These are phyloP conservation scores for Perdix hodgsoniae DNA, from an alignment of 2,797 vertebrate genomes.

Conservation along the genomic window DNA sequence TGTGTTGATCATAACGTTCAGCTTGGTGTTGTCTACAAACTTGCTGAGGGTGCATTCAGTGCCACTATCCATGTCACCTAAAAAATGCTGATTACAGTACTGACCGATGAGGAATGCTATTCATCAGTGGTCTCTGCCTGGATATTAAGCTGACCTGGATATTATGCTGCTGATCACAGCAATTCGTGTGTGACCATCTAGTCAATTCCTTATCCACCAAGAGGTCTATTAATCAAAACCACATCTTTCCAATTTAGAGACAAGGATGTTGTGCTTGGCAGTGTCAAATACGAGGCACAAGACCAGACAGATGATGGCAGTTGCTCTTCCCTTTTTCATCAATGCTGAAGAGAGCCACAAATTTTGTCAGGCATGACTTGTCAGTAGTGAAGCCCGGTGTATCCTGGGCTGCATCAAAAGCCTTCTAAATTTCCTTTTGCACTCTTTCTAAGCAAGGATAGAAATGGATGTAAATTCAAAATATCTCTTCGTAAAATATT, in stretches of 20 bases:
- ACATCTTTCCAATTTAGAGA: not conserved
- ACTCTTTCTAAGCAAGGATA: not conserved
- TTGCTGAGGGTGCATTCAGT: not conserved
- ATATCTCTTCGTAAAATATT: not conserved
- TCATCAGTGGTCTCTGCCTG: not conserved
- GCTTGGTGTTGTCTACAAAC: not conserved
- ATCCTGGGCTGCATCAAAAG: not conserved
- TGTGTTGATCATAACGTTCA: not conserved
- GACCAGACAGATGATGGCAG: not conserved
- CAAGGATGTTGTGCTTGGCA: not conserved
- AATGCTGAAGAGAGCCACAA: not conserved
- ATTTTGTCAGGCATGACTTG: not conserved
- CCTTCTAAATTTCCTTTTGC: not conserved
- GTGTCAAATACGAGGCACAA: not conserved
- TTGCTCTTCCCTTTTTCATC: not conserved
- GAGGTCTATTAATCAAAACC: not conserved
- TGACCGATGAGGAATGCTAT: not conserved
- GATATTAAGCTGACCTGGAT: not conserved
- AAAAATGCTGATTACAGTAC: not conserved
- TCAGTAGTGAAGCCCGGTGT: not conserved
- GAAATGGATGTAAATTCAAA: not conserved
- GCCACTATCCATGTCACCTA: not conserved
- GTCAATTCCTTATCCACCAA: not conserved
- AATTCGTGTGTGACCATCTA: not conserved
- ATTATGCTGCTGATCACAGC: not conserved